A percentile compares a stretch with the other conserved stretches of the same genome.
Evolutionary conservation across 2,888 invertebrate species (phyloP).

Genomic region (Nymphalis urticae): DNA sequence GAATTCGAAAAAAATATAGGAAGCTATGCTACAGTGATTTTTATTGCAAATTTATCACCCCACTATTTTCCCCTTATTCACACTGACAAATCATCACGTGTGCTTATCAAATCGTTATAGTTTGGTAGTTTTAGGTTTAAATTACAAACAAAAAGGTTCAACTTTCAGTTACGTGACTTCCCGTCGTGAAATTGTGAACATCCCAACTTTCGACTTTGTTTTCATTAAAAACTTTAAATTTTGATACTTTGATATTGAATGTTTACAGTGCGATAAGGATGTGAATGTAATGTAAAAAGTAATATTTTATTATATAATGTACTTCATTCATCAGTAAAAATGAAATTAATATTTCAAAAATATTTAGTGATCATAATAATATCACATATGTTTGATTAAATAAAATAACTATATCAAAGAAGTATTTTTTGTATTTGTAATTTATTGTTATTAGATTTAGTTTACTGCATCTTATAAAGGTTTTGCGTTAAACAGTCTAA

Average conservation of each 20-base stretch:
- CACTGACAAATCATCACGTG: constrained; percentile 33
- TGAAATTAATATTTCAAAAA: too few species aligned
- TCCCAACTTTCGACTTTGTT: constrained; percentile 25
- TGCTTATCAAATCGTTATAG: constrained; percentile 31
- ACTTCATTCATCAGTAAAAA: too few species aligned
- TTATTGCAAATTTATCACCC: constrained; percentile 7
- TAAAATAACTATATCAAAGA: too few species aligned
- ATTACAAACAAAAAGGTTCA: constrained; percentile 45
- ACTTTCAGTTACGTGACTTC: constrained; percentile 43
- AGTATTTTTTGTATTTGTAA: too few species aligned
- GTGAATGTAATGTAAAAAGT: too few species aligned
- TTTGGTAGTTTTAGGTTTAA: constrained; percentile 37
- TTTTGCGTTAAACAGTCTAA: too few species aligned
- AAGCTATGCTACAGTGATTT: not conserved
- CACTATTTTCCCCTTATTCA: constrained; percentile 14
- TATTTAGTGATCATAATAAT: too few species aligned
- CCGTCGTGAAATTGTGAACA: constrained; percentile 37
- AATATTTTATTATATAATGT: too few species aligned
- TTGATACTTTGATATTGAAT: constrained; percentile 2
- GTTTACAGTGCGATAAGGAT: not conserved
- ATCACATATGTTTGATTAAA: too few species aligned
- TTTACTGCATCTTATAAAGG: too few species aligned
- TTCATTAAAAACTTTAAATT: constrained; percentile 17
- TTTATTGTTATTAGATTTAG: too few species aligned
- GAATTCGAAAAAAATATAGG: too few species aligned